Evolutionary conservation across 2,888 invertebrate genomes (phyloP), one percentile per base, ranked within the genome.

Genomic region (Hirudinaria manillensis): DNA sequence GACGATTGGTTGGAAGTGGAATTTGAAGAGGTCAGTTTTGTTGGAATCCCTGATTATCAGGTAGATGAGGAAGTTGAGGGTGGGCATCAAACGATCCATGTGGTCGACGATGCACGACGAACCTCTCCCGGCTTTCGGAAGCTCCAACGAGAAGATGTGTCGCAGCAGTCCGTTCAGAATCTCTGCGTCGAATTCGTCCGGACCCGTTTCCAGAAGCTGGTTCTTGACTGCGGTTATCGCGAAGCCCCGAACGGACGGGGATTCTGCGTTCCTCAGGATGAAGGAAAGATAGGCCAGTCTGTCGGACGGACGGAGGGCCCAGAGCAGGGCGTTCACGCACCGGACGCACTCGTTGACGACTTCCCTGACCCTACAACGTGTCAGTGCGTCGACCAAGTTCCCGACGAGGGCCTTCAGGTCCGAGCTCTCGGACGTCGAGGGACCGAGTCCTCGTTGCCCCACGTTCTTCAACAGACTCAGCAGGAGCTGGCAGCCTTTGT

Each of bases 211-310:
- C 45, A 45, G 27, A 7, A 73, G 13, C 61, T 73, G 73, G n/a
- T 55, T 34, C 73, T 73, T 73, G 21, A 73, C 29, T 16, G 73
- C 34, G 2, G 73, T 73, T 19, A 73, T 56, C 36, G 38, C 24
- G 38, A 65, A 73, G 32, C 65, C 65, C 21, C 29, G 65, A 10
- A 73, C 27, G 29, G 61, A 56, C n/a, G 56, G 16, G 27, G 56
- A 55, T 10, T 65, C 45, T 2, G 29, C 34, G 21, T 65, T 56
- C 38, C 32, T n/a, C 24, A 73, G 61, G 32, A 73, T 27, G 65
- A 36, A 65, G 34, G 36, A 65, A n/a, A 73, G 45, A 16, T 61
- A 36, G n/a, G 56, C 45, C 2, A 73, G 21, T 38, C 73, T 27
- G 27, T 34, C 73, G 13, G 65, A 13, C 2, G 65, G 73, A 16